A percentile compares a stretch with the other conserved stretches of the same genome.
Conservation (phyloP, 2,113 vertebrate species). For the Agelaius phoeniceus region DNA sequence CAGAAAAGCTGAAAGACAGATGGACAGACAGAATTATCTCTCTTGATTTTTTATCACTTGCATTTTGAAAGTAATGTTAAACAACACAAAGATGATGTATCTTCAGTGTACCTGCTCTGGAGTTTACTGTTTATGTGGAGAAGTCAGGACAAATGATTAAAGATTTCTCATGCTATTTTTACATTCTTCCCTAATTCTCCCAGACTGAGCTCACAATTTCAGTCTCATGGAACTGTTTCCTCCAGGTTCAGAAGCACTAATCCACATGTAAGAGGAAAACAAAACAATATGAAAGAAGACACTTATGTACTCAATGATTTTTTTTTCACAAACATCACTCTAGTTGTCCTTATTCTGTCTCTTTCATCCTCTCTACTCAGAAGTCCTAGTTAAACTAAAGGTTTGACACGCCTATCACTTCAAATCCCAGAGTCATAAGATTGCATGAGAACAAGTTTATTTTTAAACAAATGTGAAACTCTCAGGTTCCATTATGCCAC, state of each 20-base stretch:
- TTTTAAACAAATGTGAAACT: background rate
- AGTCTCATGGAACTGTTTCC: background rate
- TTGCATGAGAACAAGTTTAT: background rate
- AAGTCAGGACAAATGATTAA: background rate
- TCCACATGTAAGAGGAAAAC: background rate
- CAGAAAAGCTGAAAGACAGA: background rate
- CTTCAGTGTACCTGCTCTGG: background rate
- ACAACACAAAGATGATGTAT: background rate
- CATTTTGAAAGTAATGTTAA: background rate
- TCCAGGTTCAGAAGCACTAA: background rate
- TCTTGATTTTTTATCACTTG: background rate
- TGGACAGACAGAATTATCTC: background rate
- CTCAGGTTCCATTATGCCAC: background rate
- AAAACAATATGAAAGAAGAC: background rate
- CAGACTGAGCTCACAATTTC: background rate
- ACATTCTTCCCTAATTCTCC: background rate
- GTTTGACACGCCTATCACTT: conserved; percentile 25
- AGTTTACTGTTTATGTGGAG: background rate
- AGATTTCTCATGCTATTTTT: background rate
- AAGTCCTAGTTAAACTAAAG: conserved; percentile 1
- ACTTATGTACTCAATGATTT: background rate
- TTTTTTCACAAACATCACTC: background rate
- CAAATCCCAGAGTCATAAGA: background rate
- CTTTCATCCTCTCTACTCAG: background rate
- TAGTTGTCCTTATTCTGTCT: conserved; percentile 37